phyloP scores from a whole-genome alignment of 2,888 invertebrate genomes.

The Nemapogon koenigi region DNA sequence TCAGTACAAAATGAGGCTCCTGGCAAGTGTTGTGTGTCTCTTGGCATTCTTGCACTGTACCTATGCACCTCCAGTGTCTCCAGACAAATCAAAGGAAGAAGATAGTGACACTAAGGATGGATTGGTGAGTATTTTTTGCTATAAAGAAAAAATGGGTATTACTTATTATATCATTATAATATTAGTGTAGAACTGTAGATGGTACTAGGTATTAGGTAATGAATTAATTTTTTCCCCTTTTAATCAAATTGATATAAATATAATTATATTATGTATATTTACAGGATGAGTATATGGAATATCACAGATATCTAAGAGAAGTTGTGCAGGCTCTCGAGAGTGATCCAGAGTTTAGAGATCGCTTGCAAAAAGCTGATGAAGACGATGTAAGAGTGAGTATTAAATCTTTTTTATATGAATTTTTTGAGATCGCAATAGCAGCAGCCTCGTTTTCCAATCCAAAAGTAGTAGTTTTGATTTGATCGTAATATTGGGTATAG shows the following conservation, averaged over 20 bases:
- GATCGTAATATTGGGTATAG: no score
- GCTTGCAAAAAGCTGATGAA: conserved; percentile 81
- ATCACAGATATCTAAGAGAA: conserved; percentile 88
- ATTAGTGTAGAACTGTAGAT: neutral
- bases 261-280: no score
- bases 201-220: no score
- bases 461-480: no score
- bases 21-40: conserved; percentile 26
- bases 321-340: conserved; percentile 89
- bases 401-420: conserved; percentile 3
- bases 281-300: conserved; percentile 71
- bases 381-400: conserved; percentile 79
- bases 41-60: conserved; percentile 37
- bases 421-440: no score
- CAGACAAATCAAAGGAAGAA: conserved; percentile 49
- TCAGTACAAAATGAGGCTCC: conserved; percentile 31
- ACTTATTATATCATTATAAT: neutral
- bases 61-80: conserved; percentile 62
- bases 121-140: conserved; percentile 35
- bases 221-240: no score
- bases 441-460: no score
- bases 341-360: conserved; percentile 82
- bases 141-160: no score
- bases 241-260: no score
- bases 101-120: conserved; percentile 53